Evolutionary conservation across 2,113 vertebrate species (phyloP).

Genomic region (Aptenodytes forsteri): DNA sequence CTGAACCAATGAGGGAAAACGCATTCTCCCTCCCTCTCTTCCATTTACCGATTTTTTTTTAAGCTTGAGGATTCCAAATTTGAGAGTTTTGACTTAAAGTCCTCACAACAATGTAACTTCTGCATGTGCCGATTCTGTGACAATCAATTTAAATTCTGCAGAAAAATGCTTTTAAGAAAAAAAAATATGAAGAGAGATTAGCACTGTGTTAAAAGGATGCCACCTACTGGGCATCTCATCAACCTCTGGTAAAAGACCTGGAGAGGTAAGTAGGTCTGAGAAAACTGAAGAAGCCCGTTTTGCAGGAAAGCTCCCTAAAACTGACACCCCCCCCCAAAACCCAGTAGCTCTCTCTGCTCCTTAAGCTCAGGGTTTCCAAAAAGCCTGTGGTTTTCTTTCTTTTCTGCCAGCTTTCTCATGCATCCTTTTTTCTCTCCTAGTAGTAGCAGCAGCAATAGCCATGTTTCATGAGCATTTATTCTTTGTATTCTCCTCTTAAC

Average conservation of each 20-base stretch:
- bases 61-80: neutral
- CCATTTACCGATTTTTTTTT: neutral
- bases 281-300: neutral
- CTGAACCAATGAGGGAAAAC: neutral
- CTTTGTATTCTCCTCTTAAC: neutral
- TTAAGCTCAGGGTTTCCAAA: neutral
- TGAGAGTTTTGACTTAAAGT: neutral
- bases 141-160: neutral
- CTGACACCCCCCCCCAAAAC: neutral
- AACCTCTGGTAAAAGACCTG: neutral
- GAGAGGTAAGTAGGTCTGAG: neutral
- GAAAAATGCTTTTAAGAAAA: neutral
- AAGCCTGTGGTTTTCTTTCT: neutral
- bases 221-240: constrained; percentile 72
- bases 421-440: neutral
- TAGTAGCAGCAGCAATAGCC: neutral
- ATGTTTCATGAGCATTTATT: neutral
- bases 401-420: neutral
- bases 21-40: neutral
- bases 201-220: constrained; percentile 70
- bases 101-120: neutral
- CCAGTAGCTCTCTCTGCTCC: neutral
- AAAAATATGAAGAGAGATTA: neutral
- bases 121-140: neutral
- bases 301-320: neutral